Evolutionary conservation across 1,140 invertebrate species (phyloP), one percentile per base, ranked within the genome.

Genomic region (Ceratosolen fusciceps): DNA sequence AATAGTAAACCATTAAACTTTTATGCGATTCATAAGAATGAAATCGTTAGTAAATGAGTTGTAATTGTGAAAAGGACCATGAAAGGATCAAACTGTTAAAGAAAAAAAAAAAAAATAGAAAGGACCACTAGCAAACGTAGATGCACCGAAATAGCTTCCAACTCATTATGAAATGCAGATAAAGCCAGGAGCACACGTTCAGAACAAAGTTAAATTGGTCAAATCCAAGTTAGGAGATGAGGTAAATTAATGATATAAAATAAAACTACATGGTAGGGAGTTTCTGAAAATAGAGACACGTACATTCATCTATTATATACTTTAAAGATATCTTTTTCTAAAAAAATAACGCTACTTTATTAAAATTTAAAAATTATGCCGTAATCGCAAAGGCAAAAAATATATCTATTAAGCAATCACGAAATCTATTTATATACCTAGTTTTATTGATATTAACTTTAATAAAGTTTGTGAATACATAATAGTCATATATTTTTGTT

Each of bases 161-260:
- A 68, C 74, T 77, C 49, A 77, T 67, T 67, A 49, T 56, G 60
- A 49, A 39, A 67, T 68, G 74, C 74, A 77, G 74, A 77, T 77
- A 77, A 77, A 62, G 65, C 74, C n/a, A 39, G 49, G 24, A 47
- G 34, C 21, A 43, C 74, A 26, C 49, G 49, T 52, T 19, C 14
- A n/a, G 62, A 62, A 77, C 62, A 77, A 77, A 77, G 74, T 77
- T 77, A 77, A 77, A 77, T 77, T 77, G 74, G 62, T 26, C 47
- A 54, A 43, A 68, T 16, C 29, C 43, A 31, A 34, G n/a, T 3
- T n/a, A 62, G 21, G 34, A 37, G 56, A 56, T 0, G 16, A 43
- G 34, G 19, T 31, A 49, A 29, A n/a, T 29, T 26, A 52, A 52
- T 2, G 10, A 19, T 65, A 52, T 62, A 65, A 75, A 75, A 75